These are phyloP conservation scores for Actenoides hombroni DNA, from an alignment of 2,113 vertebrate species.

Conservation along the genomic window DNA sequence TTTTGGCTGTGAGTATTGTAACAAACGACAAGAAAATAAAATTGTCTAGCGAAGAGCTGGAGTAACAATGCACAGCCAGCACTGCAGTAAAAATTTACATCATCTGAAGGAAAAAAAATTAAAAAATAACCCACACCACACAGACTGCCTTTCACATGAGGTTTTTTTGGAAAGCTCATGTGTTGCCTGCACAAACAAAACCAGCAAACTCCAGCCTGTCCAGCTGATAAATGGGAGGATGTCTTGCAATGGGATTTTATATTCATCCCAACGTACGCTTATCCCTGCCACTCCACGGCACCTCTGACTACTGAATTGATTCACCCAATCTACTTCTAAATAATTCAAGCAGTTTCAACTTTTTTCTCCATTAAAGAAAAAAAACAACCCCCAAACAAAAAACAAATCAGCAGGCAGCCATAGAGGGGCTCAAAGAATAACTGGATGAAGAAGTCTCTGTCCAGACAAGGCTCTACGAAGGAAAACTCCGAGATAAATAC, in stretches of 20 bases:
- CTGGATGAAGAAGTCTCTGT: neutral
- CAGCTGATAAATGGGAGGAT: neutral
- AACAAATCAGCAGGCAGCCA: neutral
- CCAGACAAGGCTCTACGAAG: neutral
- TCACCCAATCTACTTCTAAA: neutral
- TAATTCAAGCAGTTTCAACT: neutral
- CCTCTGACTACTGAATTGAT: neutral
- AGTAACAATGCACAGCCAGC: neutral
- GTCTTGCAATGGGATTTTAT: neutral
- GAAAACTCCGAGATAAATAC: neutral
- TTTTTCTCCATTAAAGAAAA: neutral
- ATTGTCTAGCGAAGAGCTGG: neutral
- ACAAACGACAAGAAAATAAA: neutral
- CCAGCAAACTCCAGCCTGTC: neutral
- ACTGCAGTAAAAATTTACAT: neutral
- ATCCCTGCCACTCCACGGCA: neutral
- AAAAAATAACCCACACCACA: neutral
- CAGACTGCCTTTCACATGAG: neutral
- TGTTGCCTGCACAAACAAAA: neutral
- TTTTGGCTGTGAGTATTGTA: neutral
- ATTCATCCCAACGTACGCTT: fast-evolving
- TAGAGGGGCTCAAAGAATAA: neutral
- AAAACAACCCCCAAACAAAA: neutral
- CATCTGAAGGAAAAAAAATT: neutral
- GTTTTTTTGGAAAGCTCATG: neutral